Conservation (phyloP, 2,888 invertebrate genomes). For the Diaprepes abbreviatus region DNA sequence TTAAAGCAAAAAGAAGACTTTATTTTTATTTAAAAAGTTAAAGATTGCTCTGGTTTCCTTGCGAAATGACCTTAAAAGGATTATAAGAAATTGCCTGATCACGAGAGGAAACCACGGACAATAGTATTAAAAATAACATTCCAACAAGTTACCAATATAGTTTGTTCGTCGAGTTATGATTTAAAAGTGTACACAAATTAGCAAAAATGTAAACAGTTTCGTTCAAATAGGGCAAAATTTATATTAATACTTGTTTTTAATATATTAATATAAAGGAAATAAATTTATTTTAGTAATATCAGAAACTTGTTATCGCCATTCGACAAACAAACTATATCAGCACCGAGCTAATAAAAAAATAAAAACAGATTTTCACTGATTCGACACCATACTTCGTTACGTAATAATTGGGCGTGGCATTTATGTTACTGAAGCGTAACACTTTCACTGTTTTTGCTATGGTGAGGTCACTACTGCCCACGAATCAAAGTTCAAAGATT, state of each 20-base stretch:
- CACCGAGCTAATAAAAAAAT: neutral
- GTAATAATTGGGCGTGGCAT: slow-evolving; percentile 10
- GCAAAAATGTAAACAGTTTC: too few species aligned
- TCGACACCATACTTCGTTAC: neutral
- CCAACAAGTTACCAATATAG: neutral
- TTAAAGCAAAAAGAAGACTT: neutral
- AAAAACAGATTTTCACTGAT: neutral
- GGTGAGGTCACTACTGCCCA: slow-evolving; percentile 52
- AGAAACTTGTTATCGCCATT: too few species aligned
- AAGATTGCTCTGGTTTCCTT: neutral
- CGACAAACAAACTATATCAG: neutral
- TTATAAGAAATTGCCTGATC: slow-evolving; percentile 1
- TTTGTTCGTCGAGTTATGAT: neutral
- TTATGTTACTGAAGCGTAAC: slow-evolving; percentile 31
- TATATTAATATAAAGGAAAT: too few species aligned
- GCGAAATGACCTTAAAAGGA: neutral
- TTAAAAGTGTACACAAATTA: too few species aligned
- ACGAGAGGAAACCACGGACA: neutral
- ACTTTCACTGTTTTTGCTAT: slow-evolving; percentile 57
- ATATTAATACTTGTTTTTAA: too few species aligned
- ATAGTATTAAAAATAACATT: slow-evolving; percentile 7
- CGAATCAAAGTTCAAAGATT: slow-evolving; percentile 51
- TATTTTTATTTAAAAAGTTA: neutral
- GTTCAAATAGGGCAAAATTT: too few species aligned
- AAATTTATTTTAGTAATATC: too few species aligned